Percentiles rank a stretch among this genome's conserved stretches.
These are phyloP conservation scores for Lithosia quadra DNA, from an alignment of 2,888 invertebrate genomes.

Conservation along the genomic window DNA sequence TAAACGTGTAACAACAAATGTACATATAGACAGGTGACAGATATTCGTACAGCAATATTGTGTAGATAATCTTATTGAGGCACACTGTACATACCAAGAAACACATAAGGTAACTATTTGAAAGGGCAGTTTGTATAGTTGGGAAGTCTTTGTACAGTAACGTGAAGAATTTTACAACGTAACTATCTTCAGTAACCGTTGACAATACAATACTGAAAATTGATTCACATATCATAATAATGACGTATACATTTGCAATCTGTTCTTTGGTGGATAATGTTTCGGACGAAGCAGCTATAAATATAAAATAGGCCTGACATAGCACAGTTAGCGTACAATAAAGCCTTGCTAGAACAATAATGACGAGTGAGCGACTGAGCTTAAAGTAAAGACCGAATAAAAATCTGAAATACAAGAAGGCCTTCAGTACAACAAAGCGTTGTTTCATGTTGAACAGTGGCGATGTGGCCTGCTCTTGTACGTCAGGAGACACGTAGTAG, in stretches of 20 bases:
- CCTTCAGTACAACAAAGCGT: not conserved
- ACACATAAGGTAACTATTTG: not conserved
- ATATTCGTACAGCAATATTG: not conserved
- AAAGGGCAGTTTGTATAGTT: not conserved
- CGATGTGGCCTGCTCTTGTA: not conserved
- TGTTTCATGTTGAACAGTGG: not conserved
- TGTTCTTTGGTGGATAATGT: not conserved
- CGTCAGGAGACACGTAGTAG: not conserved
- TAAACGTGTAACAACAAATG: not conserved
- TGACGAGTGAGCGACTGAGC: not conserved
- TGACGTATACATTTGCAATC: not conserved
- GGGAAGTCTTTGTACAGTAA: not conserved
- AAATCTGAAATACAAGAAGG: not conserved
- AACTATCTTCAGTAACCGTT: not conserved
- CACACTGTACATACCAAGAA: not conserved
- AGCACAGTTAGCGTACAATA: not conserved
- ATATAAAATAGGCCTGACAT: not conserved
- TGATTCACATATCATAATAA: not conserved
- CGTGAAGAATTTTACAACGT: not conserved
- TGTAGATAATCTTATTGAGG: not conserved
- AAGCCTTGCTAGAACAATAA: slow-evolving; percentile 1
- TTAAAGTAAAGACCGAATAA: not conserved
- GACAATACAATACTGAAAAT: not conserved
- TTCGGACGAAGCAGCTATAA: not conserved
- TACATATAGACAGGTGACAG: not conserved